Conservation (phyloP, 2,113 vertebrate genomes). For the Sebastes schlegelii region DNA sequence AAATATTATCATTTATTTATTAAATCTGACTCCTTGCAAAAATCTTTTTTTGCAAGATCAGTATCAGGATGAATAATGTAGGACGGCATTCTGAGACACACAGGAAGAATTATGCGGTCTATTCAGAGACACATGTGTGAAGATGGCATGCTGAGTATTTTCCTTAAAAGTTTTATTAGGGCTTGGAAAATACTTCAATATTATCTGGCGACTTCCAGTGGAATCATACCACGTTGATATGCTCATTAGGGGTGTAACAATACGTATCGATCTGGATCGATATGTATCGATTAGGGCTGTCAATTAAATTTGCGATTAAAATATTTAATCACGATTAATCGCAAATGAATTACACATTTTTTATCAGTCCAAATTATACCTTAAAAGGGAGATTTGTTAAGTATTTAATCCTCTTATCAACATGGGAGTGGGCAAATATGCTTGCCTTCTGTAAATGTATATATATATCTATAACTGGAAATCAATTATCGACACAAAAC, state of each 20-base stretch:
- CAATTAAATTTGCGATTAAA: no score
- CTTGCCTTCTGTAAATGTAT: no score
- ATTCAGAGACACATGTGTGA: background rate
- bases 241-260: background rate
- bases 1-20: background rate
- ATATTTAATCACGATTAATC: no score
- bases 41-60: constrained; percentile 1
- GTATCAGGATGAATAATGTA: background rate
- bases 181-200: background rate
- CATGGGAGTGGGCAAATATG: no score
- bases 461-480: no score
- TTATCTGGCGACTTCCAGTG: background rate
- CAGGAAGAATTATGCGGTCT: background rate
- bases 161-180: background rate
- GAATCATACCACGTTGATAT: background rate
- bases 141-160: background rate
- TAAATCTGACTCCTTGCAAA: background rate
- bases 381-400: no score
- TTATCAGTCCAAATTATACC: no score
- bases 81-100: background rate
- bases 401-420: no score
- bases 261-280: no score
- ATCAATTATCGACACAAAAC: no score
- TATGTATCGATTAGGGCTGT: no score
- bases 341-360: no score